Evolutionary conservation across 2,888 invertebrate species (phyloP), one percentile per base, ranked within the genome.

Genomic region (Lucinisca nassula): DNA sequence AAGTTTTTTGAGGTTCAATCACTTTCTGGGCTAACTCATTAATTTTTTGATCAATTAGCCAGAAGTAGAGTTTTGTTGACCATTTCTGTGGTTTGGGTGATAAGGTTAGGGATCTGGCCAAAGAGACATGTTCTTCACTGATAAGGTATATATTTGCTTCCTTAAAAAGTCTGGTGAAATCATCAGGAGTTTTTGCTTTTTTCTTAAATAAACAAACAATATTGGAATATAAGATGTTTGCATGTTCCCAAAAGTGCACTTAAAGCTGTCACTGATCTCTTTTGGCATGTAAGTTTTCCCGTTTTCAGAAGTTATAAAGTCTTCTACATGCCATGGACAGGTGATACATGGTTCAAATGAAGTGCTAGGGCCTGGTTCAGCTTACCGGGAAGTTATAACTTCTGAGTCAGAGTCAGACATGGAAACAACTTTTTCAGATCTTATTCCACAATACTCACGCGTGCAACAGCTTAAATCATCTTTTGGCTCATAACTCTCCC

Each of bases 111-210:
- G 3, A 8, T 24, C 61, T 61, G 17, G 61, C 24, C 30, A 61
- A 30, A 61, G 30, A 61, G 10, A 30, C 61, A 61, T 61, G 61
- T 30, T 30, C 61, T 30, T 61, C 61, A 61, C 61, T 61, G 6
- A 30, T 61, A 10, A 61, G 27, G 30, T 30, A 61, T 61, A 30
- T 30, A 30, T 61, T 8, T 55, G 55, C 55, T 21, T 55, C 55
- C n/a, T 61, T 61, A 61, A 27, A 61, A 61, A 30, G 61, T 61
- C 61, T 27, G 61, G 61, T 61, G 30, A 61, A 61, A 61, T 61
- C 61, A 21, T 61, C 61, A 61, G 24, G 24, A 27, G 61, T 30
- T 61, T 61, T 61, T 30, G 61, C 30, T 61, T 21, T 30, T 4
- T 61, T 61, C 6, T 27, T 61, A 61, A 61, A 61, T 30, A 61